Conservation (phyloP, 2,888 invertebrate genomes). For the Cantharis rustica region DNA sequence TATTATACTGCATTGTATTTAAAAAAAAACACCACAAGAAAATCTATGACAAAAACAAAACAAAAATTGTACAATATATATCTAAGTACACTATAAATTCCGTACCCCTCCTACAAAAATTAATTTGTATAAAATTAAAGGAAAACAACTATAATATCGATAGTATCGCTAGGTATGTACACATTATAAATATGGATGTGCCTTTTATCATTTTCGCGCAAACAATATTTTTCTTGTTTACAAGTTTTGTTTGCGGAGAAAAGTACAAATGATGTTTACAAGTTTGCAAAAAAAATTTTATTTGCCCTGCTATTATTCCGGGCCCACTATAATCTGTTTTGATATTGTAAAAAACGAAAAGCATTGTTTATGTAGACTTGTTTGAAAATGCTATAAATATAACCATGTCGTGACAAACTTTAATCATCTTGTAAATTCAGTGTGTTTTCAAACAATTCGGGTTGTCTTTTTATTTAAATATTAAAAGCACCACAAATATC, state of each 20-base stretch:
- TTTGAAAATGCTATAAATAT: neutral
- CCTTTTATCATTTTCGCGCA: neutral
- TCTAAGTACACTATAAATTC: neutral
- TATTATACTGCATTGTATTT: conserved; percentile 14
- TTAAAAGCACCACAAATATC: neutral
- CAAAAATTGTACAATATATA: too few relatives aligned
- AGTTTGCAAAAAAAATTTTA: neutral
- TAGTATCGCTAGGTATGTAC: neutral
- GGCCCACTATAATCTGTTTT: neutral
- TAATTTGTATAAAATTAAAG: neutral
- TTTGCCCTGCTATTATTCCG: neutral
- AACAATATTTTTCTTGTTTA: neutral
- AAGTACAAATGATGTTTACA: neutral
- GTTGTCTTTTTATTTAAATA: neutral
- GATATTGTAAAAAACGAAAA: neutral
- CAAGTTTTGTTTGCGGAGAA: neutral
- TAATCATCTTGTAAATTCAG: neutral
- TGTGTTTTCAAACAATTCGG: neutral
- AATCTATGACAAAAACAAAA: neutral
- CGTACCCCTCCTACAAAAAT: neutral
- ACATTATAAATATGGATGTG: too few relatives aligned
- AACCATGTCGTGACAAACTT: neutral
- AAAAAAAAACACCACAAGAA: neutral
- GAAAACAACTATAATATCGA: neutral
- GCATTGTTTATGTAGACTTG: neutral